Evolutionary conservation across 1,140 invertebrate species (phyloP).

Genomic region (Acromyrmex heyeri): DNA sequence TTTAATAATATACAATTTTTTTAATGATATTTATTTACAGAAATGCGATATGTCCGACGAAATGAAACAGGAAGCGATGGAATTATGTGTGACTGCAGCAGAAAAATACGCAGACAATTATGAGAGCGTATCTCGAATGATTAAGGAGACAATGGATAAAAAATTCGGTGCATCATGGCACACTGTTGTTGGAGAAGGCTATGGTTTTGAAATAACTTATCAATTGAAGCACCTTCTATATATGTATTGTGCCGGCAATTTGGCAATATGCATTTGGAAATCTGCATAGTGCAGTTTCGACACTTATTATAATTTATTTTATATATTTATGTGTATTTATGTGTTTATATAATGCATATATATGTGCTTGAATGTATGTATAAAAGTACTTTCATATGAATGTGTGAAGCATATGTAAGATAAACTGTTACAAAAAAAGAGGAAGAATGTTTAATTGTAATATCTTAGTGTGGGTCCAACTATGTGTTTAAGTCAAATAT

Average conservation of each 20-base stretch:
- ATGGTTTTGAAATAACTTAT: slow-evolving; percentile 97
- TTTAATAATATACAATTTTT: slow-evolving; percentile 1
- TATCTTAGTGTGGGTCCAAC: slow-evolving; percentile 28
- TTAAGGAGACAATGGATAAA: slow-evolving; percentile 98
- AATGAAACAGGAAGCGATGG: slow-evolving; percentile 96
- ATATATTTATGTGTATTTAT: background rate
- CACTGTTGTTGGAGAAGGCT: slow-evolving; percentile 97
- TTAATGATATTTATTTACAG: slow-evolving; percentile 85
- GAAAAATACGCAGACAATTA: slow-evolving; percentile 95
- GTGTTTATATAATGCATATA: background rate
- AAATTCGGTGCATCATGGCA: slow-evolving; percentile 98
- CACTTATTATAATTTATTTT: slow-evolving; percentile 7
- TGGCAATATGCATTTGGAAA: slow-evolving; percentile 97
- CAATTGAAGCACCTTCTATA: slow-evolving; percentile 97
- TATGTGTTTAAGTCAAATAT: background rate
- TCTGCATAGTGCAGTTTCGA: slow-evolving; percentile 70
- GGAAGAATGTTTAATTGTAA: background rate
- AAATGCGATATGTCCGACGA: slow-evolving; percentile 97
- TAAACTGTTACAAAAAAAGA: slow-evolving; percentile 12
- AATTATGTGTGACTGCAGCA: slow-evolving; percentile 96
- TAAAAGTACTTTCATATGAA: slow-evolving; percentile 2
- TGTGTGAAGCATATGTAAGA: background rate
- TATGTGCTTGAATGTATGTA: background rate
- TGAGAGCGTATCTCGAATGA: slow-evolving; percentile 93
- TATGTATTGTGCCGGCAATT: slow-evolving; percentile 97